These are phyloP conservation scores for Calephelis virginiensis DNA, from an alignment of 1,140 invertebrate genomes.

Conservation along the genomic window DNA sequence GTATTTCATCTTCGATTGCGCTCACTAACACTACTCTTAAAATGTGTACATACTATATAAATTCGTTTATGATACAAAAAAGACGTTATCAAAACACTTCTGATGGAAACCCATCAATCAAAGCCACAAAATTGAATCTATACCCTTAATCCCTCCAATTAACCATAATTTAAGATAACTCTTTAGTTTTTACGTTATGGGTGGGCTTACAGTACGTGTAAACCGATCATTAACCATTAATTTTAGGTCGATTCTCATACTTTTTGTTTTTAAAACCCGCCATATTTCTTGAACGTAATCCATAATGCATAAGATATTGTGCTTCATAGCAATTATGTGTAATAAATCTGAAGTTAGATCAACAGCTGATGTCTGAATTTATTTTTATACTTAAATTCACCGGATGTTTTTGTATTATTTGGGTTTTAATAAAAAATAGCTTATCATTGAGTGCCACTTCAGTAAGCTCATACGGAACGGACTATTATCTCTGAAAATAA, in stretches of 20 bases:
- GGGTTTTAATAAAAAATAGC: slow-evolving; percentile 33
- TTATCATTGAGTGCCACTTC: slow-evolving; percentile 45
- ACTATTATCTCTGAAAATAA: slow-evolving; percentile 72
- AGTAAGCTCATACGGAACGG: slow-evolving; percentile 46
- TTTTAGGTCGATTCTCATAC: slow-evolving; percentile 54
- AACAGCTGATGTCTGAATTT: slow-evolving; percentile 59
- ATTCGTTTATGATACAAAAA: background rate
- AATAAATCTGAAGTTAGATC: slow-evolving; percentile 73
- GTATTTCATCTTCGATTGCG: too few relatives aligned
- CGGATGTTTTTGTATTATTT: slow-evolving; percentile 36
- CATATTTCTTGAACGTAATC: slow-evolving; percentile 65
- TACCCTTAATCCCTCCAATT: slow-evolving; percentile 74
- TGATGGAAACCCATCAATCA: slow-evolving; percentile 67
- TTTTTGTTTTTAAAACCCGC: slow-evolving; percentile 67
- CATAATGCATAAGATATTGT: slow-evolving; percentile 69
- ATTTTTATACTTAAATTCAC: slow-evolving; percentile 31
- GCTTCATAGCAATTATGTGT: slow-evolving; percentile 69
- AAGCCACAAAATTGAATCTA: slow-evolving; percentile 71
- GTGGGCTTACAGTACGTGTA: slow-evolving; percentile 66
- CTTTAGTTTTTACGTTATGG: slow-evolving; percentile 73
- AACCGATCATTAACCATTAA: slow-evolving; percentile 69
- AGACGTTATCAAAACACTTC: slow-evolving; percentile 48
- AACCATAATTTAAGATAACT: slow-evolving; percentile 77
- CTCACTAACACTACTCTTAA: too few relatives aligned
- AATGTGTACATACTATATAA: background rate